Base-by-base conservation (phyloP, 2,888 invertebrate species). In the Andrena dorsata region DNA sequence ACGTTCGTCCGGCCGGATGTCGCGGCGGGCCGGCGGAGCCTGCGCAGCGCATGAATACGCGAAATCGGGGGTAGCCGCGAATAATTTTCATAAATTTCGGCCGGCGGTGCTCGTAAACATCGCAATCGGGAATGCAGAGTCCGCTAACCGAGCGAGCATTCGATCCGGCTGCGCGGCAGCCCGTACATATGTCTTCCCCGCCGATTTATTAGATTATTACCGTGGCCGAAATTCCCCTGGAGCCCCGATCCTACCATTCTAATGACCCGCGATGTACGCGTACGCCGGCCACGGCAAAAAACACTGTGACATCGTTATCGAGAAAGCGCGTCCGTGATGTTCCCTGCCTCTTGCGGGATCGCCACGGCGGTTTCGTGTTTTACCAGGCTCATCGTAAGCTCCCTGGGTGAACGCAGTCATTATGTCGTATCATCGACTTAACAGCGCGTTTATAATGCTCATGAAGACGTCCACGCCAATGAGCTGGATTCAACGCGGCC, bases 21-120 rank as follows among this genome's bases (percentile, higher is more conserved):
- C 83, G 75, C 30, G 30, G 35, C 56, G 16, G 60, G 53, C 10
- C 23, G 41, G 20, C 61, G 60, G n/a, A 35, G 64, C 30, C 16
- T n/a, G 26, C 61, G 75, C 56, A 10, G 61, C 28, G 83, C 86
- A 89, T 87, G 88, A 90, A 90, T 87, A 89, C 89, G 88, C 88
- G 88, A 90, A 88, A 89, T 89, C 84, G 86, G 83, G 64, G 85
- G 84, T 83, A 89, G 86, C 83, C 86, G 84, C 87, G 91, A 93
- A 93, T 93, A 93, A 93, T 92, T 92, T 92, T 93, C 92, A 93
- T 92, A 93, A 92, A 93, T 93, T 92, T 91, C 86, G 83, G 58
- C 71, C 56, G 61, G 68, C 69, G 49, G 81, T 83, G 83, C 87
- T 91, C 91, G 90, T 91, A 91, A 92, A 92, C 88, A 90, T 90